phyloP scores from a whole-genome alignment of 1,140 invertebrate species.

The Phocides pigmalion region DNA sequence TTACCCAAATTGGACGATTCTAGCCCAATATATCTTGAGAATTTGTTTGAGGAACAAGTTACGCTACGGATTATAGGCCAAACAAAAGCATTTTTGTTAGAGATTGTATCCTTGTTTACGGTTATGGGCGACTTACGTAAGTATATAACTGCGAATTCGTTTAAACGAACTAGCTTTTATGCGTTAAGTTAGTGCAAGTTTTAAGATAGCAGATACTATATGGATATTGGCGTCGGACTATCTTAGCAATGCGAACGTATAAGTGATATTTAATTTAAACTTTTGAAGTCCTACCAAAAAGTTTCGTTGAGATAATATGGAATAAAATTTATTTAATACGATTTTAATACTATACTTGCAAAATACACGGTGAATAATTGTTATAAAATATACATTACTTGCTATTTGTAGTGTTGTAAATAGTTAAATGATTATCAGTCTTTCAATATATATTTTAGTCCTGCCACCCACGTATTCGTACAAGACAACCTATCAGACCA shows the following conservation, averaged over 20 bases:
- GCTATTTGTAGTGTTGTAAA: no score
- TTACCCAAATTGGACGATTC: slow-evolving; percentile 78
- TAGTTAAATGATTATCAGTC: no score
- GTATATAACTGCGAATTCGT: slow-evolving; percentile 37
- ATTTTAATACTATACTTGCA: no score
- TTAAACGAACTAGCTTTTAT: slow-evolving; percentile 38
- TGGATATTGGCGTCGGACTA: slow-evolving; percentile 39
- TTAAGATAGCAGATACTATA: slow-evolving; percentile 40
- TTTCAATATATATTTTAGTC: no score
- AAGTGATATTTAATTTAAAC: slow-evolving; percentile 3
- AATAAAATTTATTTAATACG: background rate
- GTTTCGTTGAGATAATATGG: background rate
- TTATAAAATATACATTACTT: no score
- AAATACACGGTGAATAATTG: no score
- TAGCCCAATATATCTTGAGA: slow-evolving; percentile 71
- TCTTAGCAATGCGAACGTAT: slow-evolving; percentile 7
- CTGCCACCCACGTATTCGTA: no score
- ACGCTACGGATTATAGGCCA: slow-evolving; percentile 48
- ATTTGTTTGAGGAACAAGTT: slow-evolving; percentile 76
- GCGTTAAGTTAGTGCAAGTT: slow-evolving; percentile 48
- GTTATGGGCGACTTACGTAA: slow-evolving; percentile 43
- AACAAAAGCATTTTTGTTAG: slow-evolving; percentile 66
- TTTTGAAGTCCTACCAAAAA: background rate
- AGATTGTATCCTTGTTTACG: slow-evolving; percentile 63
- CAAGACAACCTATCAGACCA: no score